phyloP scores from a whole-genome alignment of 2,113 vertebrate genomes.

The Gambusia affinis region DNA sequence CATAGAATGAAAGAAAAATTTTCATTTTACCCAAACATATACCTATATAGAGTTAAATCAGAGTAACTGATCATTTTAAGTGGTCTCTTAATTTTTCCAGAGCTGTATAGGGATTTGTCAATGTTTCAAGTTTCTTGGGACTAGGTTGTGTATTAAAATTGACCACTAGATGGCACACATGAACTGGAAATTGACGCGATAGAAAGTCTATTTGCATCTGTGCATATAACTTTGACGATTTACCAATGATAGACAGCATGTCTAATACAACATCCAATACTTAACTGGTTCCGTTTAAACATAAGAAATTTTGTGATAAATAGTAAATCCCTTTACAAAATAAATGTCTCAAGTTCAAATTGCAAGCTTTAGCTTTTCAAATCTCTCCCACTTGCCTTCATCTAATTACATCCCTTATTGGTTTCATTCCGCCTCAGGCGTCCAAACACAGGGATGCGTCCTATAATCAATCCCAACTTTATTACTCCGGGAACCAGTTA shows the following conservation, averaged over 20 bases:
- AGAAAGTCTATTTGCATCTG: slow-evolving; percentile 1
- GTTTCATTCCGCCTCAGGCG: slow-evolving; percentile 50
- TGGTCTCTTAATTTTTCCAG: no score
- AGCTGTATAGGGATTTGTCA: no score
- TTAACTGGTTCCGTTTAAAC: slow-evolving; percentile 22
- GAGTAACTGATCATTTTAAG: no score
- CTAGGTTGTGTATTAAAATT: not conserved
- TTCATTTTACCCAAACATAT: no score
- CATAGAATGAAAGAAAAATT: no score
- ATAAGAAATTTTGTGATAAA: not conserved
- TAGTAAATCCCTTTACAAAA: slow-evolving; percentile 18
- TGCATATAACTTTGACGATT: not conserved
- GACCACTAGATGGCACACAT: slow-evolving; percentile 55
- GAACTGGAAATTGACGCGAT: slow-evolving; percentile 9
- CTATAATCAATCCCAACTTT: slow-evolving; percentile 70
- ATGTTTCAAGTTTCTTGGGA: not conserved
- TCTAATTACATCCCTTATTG: slow-evolving; percentile 65
- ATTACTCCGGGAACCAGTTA: slow-evolving; percentile 60
- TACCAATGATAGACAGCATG: slow-evolving; percentile 2
- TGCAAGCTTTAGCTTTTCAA: not conserved
- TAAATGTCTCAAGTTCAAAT: slow-evolving; percentile 25
- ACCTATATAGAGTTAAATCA: no score
- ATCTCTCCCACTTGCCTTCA: slow-evolving; percentile 26
- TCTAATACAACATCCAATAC: slow-evolving; percentile 31
- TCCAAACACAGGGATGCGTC: slow-evolving; percentile 40